Evolutionary conservation across 2,797 vertebrate species (phyloP), one percentile per base, ranked within the genome.

Genomic region (Peromyscus aztecus): DNA sequence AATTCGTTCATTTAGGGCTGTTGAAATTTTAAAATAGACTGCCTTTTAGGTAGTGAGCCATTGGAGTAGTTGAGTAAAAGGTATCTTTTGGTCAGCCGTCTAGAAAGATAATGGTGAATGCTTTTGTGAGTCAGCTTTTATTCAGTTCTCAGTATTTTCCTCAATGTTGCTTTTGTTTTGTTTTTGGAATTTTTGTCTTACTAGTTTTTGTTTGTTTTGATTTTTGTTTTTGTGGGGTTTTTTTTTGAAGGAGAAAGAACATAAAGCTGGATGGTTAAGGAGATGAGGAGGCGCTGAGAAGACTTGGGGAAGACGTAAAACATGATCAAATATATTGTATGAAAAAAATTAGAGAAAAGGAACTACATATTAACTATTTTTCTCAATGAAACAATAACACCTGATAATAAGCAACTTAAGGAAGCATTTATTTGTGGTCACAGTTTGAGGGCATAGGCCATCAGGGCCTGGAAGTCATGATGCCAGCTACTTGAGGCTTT

Each of bases 81-180:
- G 37, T 92, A n/a, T 95, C 63, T 90, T 91, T 89, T 78, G 55
- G 37, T 91, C 52, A 71, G 14, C 49, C 90, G 12, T 93, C 29
- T 92, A 75, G 29, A 93, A 95, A 88, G 80, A 84, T 85, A 59
- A 65, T 89, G 37, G 31, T 86, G 76, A 84, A 59, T 92, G 85
- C 57, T 52, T 81, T 96, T 59, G 78, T 19, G 37, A 92, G 43
- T 96, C 92, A 89, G 78, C 40, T n/a, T 84, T 34, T 96, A 61
- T 97, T 96, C 67, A 97, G 0, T 96, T 97, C 59, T 86, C 78
- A 85, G 71, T 75, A 94, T 67, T 94, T 97, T 93, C 46, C 71
- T 81, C 80, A 83, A 61, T 82, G 90, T 88, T 97, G 27, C 91
- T 94, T 94, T 95, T 61, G 59, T 61, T 76, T 76, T 46, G 75